Evolutionary conservation across 2,888 invertebrate species (phyloP), one percentile per base, ranked within the genome.

Genomic region (Scaptomyza caliginosa): DNA sequence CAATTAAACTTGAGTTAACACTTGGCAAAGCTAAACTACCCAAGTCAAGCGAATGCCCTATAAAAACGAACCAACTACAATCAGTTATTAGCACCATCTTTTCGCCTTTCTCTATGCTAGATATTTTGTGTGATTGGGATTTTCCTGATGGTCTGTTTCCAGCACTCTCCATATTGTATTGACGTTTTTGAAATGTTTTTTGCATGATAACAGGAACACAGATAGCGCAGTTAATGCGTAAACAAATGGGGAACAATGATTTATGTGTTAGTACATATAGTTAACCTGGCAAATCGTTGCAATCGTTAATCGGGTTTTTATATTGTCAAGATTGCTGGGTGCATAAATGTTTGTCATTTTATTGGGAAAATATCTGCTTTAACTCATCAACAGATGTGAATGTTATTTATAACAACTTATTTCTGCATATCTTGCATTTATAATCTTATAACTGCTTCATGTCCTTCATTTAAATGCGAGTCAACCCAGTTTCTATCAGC

Each of bases 1-100:
- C 58, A 75, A 83, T 83, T 79, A 76, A 67, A 62, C 46, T 50
- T 43, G 34, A 63, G 64, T 68, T 86, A 83, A 30, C 80, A 80
- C 67, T 52, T 56, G 43, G 40, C 26, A 10, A 17, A 36, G 13
- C 13, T 17, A 46, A 46, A 16, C 48, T 28, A 24, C 28, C 17
- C 50, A 23, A 71, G 8, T 28, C 32, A 36, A 32, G 11, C 40
- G 24, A 17, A 46, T 36, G 30, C 3, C 10, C 11, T n/a, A n/a
- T n/a, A n/a, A n/a, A n/a, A n/a, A n/a, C n/a, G n/a, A n/a, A n/a
- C n/a, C n/a, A n/a, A n/a, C 13, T 1, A 2, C 34, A 13, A 17
- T 8, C 19, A 13, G 19, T 24, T 56, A 62, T 54, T 50, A 67
- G 40, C 24, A 7, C 6, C 23, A 42, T 30, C 36, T 40, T 30